Evolutionary conservation across 1,140 invertebrate genomes (phyloP).

Genomic region (Sinonovacula constricta): DNA sequence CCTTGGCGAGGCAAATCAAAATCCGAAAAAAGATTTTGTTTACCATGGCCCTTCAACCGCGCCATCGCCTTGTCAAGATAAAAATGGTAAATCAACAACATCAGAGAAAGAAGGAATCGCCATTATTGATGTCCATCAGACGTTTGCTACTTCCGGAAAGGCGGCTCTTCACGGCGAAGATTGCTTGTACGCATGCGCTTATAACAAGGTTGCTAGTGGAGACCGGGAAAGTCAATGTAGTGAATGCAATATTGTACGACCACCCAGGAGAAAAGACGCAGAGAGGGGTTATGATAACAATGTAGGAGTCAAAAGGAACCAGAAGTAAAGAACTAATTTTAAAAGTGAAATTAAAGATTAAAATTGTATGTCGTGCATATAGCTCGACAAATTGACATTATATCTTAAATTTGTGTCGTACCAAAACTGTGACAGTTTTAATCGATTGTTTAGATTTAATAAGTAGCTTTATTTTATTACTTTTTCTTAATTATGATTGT

Average conservation of each 20-base stretch:
- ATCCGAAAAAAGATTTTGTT: not conserved
- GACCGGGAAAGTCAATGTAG: not conserved
- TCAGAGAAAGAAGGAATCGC: conserved; percentile 1
- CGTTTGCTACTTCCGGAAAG: not conserved
- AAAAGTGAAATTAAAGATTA: no score
- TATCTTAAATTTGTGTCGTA: no score
- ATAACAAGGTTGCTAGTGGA: not conserved
- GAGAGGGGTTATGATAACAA: conserved; percentile 37
- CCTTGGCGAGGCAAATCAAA: not conserved
- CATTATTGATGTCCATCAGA: conserved; percentile 25
- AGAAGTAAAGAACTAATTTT: no score
- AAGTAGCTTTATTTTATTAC: no score
- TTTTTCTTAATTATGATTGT: no score
- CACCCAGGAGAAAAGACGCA: conserved; percentile 23
- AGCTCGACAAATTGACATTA: no score
- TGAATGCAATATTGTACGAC: conserved; percentile 31
- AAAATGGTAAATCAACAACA: not conserved
- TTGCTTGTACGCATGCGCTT: not conserved
- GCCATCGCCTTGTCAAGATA: not conserved
- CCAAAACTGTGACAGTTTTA: no score
- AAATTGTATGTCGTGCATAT: no score
- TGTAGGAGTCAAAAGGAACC: conserved; percentile 23
- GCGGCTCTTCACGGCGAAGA: not conserved
- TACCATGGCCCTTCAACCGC: not conserved
- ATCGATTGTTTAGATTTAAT: no score